These are phyloP conservation scores for Acanthis flammea DNA, from an alignment of 2,797 vertebrate genomes.

Conservation along the genomic window DNA sequence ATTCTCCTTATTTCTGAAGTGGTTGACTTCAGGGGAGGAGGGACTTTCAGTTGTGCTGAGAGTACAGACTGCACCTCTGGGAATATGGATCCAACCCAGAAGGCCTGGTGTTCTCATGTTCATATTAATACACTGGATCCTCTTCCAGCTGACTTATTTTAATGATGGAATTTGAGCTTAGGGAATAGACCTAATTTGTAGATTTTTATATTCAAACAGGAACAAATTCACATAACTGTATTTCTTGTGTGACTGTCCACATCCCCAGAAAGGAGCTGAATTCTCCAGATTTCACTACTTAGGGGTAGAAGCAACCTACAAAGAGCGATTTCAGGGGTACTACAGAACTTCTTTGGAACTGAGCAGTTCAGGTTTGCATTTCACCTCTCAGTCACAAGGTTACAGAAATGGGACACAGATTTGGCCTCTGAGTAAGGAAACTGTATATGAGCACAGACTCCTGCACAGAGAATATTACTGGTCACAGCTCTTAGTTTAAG, in stretches of 20 bases:
- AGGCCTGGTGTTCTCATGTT: constrained; percentile 30
- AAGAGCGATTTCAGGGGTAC: background rate
- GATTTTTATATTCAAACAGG: background rate
- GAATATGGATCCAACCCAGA: background rate
- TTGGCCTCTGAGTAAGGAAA: background rate
- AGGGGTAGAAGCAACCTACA: background rate
- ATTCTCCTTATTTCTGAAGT: background rate
- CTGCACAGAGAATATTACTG: background rate
- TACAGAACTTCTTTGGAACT: background rate
- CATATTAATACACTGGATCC: constrained; percentile 18
- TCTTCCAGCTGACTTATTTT: constrained; percentile 37
- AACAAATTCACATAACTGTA: background rate
- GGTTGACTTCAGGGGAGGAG: background rate
- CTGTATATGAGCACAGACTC: background rate
- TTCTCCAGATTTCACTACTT: background rate
- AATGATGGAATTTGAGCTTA: constrained; percentile 30
- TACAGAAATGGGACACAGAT: background rate
- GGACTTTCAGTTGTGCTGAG: background rate
- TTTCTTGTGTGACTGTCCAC: background rate
- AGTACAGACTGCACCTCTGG: background rate
- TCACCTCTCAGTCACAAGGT: background rate
- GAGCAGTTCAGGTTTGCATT: background rate
- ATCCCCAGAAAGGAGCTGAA: background rate
- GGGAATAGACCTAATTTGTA: background rate
- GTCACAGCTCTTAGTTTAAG: constrained; percentile 12